phyloP scores from a whole-genome alignment of 2,888 invertebrate genomes.

The Chironomus tentans region DNA sequence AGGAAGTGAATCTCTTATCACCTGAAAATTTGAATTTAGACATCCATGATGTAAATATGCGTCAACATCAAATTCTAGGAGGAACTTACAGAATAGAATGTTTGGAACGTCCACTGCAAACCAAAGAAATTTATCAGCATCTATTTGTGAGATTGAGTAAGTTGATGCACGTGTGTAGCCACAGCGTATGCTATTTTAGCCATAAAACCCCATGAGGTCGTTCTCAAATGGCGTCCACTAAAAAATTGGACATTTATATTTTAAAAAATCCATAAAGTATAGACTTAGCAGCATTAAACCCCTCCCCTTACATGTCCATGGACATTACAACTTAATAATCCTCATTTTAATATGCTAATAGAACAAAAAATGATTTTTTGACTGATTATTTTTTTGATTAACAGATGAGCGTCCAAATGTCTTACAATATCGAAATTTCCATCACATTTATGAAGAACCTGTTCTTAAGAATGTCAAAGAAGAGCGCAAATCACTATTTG shows the following conservation, averaged over 20 bases:
- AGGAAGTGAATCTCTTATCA: not conserved
- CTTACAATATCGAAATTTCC: not conserved
- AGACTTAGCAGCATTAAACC: too few species aligned
- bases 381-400: not conserved
- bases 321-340: too few species aligned
- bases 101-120: conserved; percentile 9
- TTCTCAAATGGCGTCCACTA: too few species aligned
- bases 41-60: conserved; percentile 7
- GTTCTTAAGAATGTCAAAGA: not conserved
- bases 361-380: too few species aligned
- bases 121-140: not conserved
- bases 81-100: conserved; percentile 14
- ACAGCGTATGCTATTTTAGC: too few species aligned
- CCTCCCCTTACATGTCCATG: too few species aligned
- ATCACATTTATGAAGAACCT: not conserved
- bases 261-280: too few species aligned
- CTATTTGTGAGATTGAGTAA: conserved; percentile 9
- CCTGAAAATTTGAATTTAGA: not conserved
- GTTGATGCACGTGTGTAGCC: not conserved
- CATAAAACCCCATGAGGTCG: too few species aligned
- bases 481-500: not conserved
- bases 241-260: too few species aligned
- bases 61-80: conserved; percentile 12
- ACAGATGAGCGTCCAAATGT: not conserved
- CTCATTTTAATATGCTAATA: too few species aligned